Evolutionary conservation across 2,888 invertebrate genomes (phyloP), one percentile per base, ranked within the genome.

Genomic region (Leptinotarsa haldemani): DNA sequence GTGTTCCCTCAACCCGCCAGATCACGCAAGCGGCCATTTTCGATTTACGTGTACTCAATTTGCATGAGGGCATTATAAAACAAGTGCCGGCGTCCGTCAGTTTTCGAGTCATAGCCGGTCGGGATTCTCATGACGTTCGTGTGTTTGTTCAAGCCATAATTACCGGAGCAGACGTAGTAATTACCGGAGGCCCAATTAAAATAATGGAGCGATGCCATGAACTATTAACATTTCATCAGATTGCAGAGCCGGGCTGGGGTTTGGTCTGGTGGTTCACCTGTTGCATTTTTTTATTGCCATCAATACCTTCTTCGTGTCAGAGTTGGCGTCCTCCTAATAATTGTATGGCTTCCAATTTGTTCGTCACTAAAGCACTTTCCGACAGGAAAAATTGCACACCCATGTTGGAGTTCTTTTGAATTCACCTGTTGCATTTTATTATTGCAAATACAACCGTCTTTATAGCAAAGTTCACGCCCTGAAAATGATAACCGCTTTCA

Each of bases 141-240:
- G 85, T 87, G 84, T 87, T 87, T 87, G 86, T 86, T 86, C 86
- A 86, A 85, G 83, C 80, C 83, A 82, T 84, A 86, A 86, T 85
- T 85, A 86, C 81, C 80, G 78, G 75, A 78, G 84, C 87, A 86
- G 87, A 86, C 87, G 83, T 83, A 85, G 85, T 86, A 87, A 88
- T 87, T 87, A 88, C 84, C 83, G 79, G 79, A 80, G 84, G 81
- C 82, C 86, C 87, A 88, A 88, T 88, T 88, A 88, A 88, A 87
- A 88, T 88, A 88, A 88, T 88, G 87, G 87, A 83, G 80, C 84
- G 84, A 84, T 86, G 88, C 87, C 88, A 88, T 79, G 85, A 88
- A 86, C 87, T 86, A 88, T 88, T 88, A 88, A 85, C 87, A 84
- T 87, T 87, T 88, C 85, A 86, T 84, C 84, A 80, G 66, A 67